Conservation (phyloP, 2,113 vertebrate species). For the Ictidomys tridecemlineatus region DNA sequence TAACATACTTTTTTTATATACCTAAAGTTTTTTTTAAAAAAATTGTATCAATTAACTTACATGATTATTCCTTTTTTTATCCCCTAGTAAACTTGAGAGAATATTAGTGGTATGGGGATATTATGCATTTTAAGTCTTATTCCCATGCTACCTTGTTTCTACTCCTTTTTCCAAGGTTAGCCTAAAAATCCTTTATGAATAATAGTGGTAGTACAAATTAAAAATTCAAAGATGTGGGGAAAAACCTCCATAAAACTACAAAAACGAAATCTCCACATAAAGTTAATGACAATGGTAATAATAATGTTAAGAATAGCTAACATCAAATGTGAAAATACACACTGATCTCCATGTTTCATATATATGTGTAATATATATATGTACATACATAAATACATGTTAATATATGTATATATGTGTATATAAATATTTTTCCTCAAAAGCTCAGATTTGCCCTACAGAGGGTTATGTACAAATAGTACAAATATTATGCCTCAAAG, state of each 20-base stretch:
- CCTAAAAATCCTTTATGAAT: neutral
- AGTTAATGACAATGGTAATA: neutral
- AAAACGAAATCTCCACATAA: conserved; percentile 24
- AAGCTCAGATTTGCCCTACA: neutral
- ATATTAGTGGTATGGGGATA: neutral
- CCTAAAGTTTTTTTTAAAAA: neutral
- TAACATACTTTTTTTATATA: neutral
- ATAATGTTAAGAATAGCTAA: neutral
- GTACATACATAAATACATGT: too few species aligned
- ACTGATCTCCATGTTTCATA: neutral
- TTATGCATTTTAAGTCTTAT: neutral
- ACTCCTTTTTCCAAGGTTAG: neutral
- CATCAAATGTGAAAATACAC: neutral
- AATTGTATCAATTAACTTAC: neutral
- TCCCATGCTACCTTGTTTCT: neutral
- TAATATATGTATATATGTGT: neutral
- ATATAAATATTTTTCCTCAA: neutral
- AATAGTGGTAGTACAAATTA: neutral
- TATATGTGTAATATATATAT: neutral
- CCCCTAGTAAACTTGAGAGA: neutral
- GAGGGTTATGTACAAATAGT: neutral
- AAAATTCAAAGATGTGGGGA: neutral
- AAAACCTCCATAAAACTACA: neutral
- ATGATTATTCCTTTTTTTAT: neutral
- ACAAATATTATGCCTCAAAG: neutral